These are phyloP conservation scores for Sylvia borin DNA, from an alignment of 2,797 vertebrate species.

Conservation along the genomic window DNA sequence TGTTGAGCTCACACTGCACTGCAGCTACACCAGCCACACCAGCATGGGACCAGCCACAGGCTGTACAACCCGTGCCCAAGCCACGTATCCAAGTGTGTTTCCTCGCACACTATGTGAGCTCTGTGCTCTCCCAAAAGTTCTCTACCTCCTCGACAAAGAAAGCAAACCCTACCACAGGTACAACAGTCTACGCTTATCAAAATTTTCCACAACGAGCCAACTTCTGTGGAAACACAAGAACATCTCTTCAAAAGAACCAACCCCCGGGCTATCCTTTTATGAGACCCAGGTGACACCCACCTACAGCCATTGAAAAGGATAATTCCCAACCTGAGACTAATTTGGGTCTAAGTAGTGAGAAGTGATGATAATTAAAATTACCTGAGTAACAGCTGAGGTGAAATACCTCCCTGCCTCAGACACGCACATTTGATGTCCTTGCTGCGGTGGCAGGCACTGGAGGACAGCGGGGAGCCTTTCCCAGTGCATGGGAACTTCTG, in stretches of 20 bases:
- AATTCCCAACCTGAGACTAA: accelerated
- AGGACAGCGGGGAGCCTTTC: too few relatives aligned
- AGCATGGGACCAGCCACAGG: accelerated
- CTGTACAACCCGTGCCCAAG: accelerated
- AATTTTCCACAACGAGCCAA: accelerated
- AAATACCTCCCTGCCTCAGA: accelerated
- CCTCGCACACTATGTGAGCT: accelerated
- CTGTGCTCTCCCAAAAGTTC: accelerated
- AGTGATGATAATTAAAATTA: accelerated
- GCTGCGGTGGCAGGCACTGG: too few relatives aligned
- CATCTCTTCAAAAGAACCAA: too few relatives aligned
- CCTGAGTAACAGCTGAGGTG: not conserved
- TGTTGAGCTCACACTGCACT: not conserved
- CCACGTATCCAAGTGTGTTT: accelerated
- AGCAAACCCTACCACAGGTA: accelerated
- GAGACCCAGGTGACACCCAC: too few relatives aligned
- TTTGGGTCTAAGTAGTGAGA: accelerated
- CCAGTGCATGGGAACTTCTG: accelerated
- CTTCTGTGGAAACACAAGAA: too few relatives aligned
- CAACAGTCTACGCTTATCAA: accelerated
- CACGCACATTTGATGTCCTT: accelerated
- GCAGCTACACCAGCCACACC: not conserved
- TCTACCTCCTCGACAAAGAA: accelerated
- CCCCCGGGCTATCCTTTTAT: too few relatives aligned
- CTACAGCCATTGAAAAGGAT: accelerated